Evolutionary conservation across 2,113 vertebrate species (phyloP), one percentile per base, ranked within the genome.

Genomic region (Sceloporus tristichus): DNA sequence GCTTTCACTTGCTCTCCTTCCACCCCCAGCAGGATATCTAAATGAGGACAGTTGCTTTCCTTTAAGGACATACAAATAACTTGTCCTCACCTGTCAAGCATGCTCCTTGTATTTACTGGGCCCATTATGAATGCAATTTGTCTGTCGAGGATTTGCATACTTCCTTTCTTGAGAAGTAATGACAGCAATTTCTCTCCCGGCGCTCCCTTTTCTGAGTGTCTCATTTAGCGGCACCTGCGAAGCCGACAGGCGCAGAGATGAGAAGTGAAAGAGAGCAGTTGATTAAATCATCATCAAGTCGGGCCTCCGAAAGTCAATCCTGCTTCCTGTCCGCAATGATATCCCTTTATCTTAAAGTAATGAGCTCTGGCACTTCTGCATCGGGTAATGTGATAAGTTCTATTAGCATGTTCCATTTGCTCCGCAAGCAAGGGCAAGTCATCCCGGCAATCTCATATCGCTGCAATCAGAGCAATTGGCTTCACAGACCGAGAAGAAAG

Each of bases 251-350:
- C 98, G 70, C 96, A 70, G 96, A 97, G 98, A 99, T 99, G 98
- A 98, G 98, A 99, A 99, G 98, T 98, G 98, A 99, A 99, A 98
- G 98, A 98, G 98, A 98, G 98, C 98, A 98, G 98, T 98, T 99
- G 98, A 99, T 99, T 99, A 99, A 99, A 99, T 99, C 98, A 98
- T 99, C 98, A 99, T 98, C 98, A 98, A 98, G 98, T 98, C 97
- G 96, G 97, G 97, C 97, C 97, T 97, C 97, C 98, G 98, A 99
- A 99, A 99, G 98, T 99, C 98, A 99, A 99, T 99, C 98, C 98
- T 99, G 98, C 98, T 98, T 96, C 97, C 98, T 98, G 98, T 99
- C 98, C 98, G 97, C 98, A 98, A 97, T 98, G 98, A 99, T 99
- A 98, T 99, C 98, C 98, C 98, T 99, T 99, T 99, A 99, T 99